phyloP scores from a whole-genome alignment of 2,888 invertebrate species.

The Minunthozetes semirufus region DNA sequence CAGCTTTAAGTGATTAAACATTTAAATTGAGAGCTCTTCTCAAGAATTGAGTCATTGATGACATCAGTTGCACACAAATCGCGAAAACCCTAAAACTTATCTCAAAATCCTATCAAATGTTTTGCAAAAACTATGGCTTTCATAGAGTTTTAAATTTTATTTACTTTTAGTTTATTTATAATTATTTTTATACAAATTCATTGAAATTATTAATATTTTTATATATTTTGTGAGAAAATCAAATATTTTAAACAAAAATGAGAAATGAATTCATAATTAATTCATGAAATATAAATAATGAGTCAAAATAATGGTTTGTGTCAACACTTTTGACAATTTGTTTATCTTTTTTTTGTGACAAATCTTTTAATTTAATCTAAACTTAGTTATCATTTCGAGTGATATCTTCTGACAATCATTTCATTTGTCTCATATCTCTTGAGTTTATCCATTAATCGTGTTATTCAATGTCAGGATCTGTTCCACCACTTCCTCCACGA shows the following conservation, averaged over 20 bases:
- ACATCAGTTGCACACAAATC: neutral
- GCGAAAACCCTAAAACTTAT: neutral
- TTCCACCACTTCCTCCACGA: slow-evolving; percentile 24
- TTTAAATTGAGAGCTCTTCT: neutral
- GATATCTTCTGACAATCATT: neutral
- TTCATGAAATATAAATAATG: neutral
- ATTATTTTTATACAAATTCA: neutral
- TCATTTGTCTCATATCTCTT: neutral
- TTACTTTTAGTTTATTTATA: neutral
- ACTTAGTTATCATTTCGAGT: neutral
- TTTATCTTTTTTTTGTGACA: neutral
- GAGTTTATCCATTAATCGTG: neutral
- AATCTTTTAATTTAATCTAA: neutral
- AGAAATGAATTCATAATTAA: neutral
- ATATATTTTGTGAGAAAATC: neutral
- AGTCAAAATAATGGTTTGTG: slow-evolving; percentile 24
- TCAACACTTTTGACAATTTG: neutral
- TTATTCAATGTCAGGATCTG: neutral
- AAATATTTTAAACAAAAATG: neutral
- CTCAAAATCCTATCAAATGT: neutral
- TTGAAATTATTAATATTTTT: neutral
- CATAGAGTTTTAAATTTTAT: neutral
- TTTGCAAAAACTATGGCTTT: slow-evolving; percentile 7
- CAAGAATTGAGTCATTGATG: slow-evolving; percentile 1
- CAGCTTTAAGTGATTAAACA: neutral